Base-by-base conservation (phyloP, 1,140 invertebrate genomes). In the Tetranychus cinnabarinus region DNA sequence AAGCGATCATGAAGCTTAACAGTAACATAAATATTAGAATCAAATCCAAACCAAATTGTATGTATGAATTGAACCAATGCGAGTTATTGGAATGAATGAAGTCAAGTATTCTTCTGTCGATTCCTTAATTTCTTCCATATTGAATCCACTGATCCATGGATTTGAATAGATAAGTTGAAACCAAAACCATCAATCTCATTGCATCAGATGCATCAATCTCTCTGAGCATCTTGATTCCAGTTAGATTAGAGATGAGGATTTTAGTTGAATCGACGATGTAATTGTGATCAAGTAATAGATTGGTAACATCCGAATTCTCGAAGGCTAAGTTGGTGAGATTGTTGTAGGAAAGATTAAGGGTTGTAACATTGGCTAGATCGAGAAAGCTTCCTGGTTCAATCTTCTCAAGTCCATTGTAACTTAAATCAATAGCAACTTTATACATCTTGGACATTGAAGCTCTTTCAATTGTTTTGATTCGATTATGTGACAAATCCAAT, bases 321-420 rank as follows among this genome's bases (percentile, higher is more conserved):
- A 92, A 91, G 0, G 83, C 82, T 58, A 76, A 78, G 34, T 77
- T 79, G 1, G 74, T 73, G 0, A 92, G 70, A 45, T 78, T 77
- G 70, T 93, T 93, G 68, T 86, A 73, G 3, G 86, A 88, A 8
- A 93, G 68, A 72, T 92, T 88, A 39, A 93, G 69, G 0, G 81
- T 63, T 0, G 87, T 88, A 45, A 93, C 85, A 69, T 92, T 92
- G 5, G 82, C 68, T 85, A 91, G 68, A 86, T 89, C 68, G 23
- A 65, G 34, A 48, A 69, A 69, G 0, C 68, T 61, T 34, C 59
- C 45, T 45, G 60, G 62, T 4, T 66, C 65, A 37, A 69, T 68
- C n/a, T 58, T 59, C 2, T 58, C 50, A 23, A 69, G 62, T 37
- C 66, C 67, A 37, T 69, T 69, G 56, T 69, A 62, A 58, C 63